Evolutionary conservation across 2,888 invertebrate genomes (phyloP).

Genomic region (Eupeodes latifasciatus): DNA sequence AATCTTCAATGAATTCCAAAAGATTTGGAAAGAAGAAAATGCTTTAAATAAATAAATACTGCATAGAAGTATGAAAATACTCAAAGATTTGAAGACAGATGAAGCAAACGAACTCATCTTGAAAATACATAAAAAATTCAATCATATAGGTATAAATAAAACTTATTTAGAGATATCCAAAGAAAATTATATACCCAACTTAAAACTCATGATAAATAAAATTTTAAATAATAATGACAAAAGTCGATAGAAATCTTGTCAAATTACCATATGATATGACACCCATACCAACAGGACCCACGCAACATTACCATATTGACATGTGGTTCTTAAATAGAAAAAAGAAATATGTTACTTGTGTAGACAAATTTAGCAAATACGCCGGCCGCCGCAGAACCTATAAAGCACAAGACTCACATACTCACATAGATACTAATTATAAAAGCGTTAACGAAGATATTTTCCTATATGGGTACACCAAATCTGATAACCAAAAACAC

Average conservation of each 20-base stretch:
- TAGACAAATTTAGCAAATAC: too few species aligned
- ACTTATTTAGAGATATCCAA: not conserved
- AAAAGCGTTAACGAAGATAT: conserved; percentile 9
- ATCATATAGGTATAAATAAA: conserved; percentile 21
- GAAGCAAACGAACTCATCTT: conserved; percentile 16
- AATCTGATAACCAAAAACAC: too few species aligned
- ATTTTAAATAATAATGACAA: not conserved
- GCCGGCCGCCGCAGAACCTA: too few species aligned
- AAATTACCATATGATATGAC: too few species aligned
- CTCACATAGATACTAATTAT: not conserved
- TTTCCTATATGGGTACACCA: conserved; percentile 5
- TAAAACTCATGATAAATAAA: not conserved
- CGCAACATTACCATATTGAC: too few species aligned
- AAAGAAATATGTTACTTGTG: too few species aligned
- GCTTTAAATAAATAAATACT: conserved; percentile 1
- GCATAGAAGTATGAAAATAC: conserved; percentile 6
- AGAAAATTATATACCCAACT: conserved; percentile 11
- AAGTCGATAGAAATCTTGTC: too few species aligned
- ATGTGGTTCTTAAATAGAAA: too few species aligned
- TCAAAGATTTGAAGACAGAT: conserved; percentile 14
- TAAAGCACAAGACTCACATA: not conserved
- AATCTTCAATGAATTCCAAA: conserved; percentile 1
- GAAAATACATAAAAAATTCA: conserved; percentile 12
- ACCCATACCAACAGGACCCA: too few species aligned
- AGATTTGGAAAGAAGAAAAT: conserved; percentile 11